Percentiles rank a stretch among this genome's conserved stretches.
Conservation (phyloP, 2,888 invertebrate genomes). For the Gerris lacustris region DNA sequence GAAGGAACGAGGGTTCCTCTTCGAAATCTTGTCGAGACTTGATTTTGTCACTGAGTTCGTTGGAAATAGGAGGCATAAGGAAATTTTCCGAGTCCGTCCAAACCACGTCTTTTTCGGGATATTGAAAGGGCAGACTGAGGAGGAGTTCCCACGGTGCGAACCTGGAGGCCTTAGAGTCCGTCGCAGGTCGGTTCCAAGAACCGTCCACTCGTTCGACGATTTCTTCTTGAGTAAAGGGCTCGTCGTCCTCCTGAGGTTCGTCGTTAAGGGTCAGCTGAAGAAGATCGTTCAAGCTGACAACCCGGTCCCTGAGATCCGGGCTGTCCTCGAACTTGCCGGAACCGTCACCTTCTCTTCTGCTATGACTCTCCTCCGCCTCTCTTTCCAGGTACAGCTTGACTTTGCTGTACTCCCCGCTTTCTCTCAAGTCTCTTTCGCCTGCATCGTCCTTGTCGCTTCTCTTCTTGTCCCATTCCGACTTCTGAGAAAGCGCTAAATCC, state of each 20-base stretch:
- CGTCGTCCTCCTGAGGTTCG: background rate
- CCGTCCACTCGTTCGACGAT: background rate
- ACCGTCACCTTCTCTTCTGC: background rate
- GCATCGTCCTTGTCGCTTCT: background rate
- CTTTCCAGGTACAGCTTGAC: background rate
- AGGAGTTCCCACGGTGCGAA: background rate
- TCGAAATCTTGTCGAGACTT: background rate
- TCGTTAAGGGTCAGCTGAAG: background rate
- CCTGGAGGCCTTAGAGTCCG: background rate
- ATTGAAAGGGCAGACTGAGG: background rate
- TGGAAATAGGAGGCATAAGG: background rate
- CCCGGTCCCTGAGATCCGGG: background rate
- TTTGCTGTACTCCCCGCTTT: background rate
- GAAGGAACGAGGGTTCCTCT: background rate
- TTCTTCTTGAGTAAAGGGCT: background rate
- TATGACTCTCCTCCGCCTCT: background rate
- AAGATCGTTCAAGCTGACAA: background rate
- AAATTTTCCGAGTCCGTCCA: conserved; percentile 1
- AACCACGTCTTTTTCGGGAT: conserved; percentile 7
- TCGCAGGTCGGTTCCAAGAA: background rate
- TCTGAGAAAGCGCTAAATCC: background rate
- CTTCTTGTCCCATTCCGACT: background rate
- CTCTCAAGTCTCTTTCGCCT: background rate
- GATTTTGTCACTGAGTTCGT: background rate
- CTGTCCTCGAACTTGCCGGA: background rate